phyloP scores from a whole-genome alignment of 2,888 invertebrate genomes.

The Amblyjoppa proteus region DNA sequence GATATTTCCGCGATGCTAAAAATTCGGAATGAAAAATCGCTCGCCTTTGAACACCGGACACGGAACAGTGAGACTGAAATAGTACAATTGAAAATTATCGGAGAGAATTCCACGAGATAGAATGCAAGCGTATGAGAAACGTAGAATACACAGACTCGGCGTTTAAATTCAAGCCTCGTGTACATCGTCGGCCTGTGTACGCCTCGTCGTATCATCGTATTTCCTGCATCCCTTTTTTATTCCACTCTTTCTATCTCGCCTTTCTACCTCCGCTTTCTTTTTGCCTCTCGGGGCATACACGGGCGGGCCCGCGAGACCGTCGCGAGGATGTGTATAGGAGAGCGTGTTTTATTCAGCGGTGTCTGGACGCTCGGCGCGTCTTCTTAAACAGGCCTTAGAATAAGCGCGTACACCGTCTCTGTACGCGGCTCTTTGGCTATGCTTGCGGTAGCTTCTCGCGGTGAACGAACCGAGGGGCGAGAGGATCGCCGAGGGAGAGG shows the following conservation, averaged over 20 bases:
- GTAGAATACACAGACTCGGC: conserved; percentile 16
- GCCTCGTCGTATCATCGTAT: conserved; percentile 53
- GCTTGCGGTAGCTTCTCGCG: conserved; percentile 64
- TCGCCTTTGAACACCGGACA: not conserved
- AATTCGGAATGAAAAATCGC: not conserved
- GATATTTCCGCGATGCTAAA: not conserved
- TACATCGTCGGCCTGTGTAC: conserved; percentile 24
- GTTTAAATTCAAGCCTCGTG: conserved; percentile 61
- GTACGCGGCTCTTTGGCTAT: conserved; percentile 28
- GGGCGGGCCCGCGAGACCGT: conserved; percentile 24
- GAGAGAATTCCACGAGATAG: not conserved
- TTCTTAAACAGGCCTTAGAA: conserved; percentile 63
- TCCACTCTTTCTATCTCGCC: conserved; percentile 26
- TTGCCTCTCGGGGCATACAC: conserved; percentile 27
- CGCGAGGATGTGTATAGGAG: conserved; percentile 68
- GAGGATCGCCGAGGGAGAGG: conserved; percentile 25
- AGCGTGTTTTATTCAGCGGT: conserved; percentile 79
- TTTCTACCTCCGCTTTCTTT: conserved; percentile 12
- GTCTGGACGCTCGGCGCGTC: conserved; percentile 76
- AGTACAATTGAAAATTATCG: conserved; percentile 7
- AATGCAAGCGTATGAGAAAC: conserved; percentile 1
- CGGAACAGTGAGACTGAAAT: not conserved
- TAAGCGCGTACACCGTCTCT: conserved; percentile 52
- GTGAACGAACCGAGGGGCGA: conserved; percentile 47
- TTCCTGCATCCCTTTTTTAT: conserved; percentile 48